Evolutionary conservation across 2,113 vertebrate genomes (phyloP).

Genomic region (Oceanites oceanicus): DNA sequence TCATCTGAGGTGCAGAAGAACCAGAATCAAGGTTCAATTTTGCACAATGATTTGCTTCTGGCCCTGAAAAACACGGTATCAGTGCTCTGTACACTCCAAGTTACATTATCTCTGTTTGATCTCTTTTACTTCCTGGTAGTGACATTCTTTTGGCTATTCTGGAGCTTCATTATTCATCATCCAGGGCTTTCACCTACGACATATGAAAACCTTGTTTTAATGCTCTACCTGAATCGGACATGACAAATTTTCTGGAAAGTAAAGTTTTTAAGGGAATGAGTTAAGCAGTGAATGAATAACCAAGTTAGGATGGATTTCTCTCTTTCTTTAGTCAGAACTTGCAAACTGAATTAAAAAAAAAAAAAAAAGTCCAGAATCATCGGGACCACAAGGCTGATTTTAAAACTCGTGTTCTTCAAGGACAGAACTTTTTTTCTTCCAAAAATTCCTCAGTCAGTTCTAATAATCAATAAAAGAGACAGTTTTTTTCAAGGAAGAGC

Average conservation of each 20-base stretch:
- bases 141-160: background rate
- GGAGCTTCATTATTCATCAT: background rate
- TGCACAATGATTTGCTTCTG: background rate
- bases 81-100: background rate
- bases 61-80: rapidly evolving
- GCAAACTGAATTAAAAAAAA: background rate
- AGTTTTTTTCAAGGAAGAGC: background rate
- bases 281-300: background rate
- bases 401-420: background rate
- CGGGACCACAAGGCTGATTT: background rate
- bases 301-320: background rate
- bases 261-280: background rate
- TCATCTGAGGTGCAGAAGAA: background rate
- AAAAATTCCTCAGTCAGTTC: background rate
- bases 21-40: background rate
- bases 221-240: background rate
- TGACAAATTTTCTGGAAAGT: background rate
- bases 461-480: background rate
- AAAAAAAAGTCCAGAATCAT: background rate
- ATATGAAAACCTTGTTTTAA: background rate
- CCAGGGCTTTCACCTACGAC: background rate
- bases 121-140: background rate
- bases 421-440: background rate
- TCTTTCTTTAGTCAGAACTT: background rate
- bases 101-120: background rate